A percentile compares a stretch with the other conserved stretches of the same genome.
Evolutionary conservation across 2,113 vertebrate species (phyloP).

Genomic region (Dicerorhinus sumatrensis): DNA sequence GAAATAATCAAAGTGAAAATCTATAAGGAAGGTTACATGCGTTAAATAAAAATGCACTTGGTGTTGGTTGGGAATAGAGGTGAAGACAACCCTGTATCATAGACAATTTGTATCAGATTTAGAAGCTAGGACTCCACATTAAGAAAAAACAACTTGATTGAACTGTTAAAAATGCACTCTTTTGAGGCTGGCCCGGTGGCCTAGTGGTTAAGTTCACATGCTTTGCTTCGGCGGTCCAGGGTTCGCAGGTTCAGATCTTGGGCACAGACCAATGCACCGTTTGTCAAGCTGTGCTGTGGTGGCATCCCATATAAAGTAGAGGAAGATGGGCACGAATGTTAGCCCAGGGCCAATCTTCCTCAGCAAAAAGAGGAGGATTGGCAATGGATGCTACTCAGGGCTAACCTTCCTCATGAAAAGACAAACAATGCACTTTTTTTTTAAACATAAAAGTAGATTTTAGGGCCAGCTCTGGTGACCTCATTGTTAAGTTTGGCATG

Average conservation of each 20-base stretch:
- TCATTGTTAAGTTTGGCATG: too few species aligned
- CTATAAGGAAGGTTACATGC: neutral
- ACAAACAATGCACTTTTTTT: neutral
- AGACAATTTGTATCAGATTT: neutral
- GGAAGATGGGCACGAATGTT: too few species aligned
- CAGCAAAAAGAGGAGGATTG: too few species aligned
- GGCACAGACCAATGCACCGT: too few species aligned
- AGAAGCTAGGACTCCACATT: neutral
- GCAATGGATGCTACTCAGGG: too few species aligned
- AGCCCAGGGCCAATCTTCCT: too few species aligned
- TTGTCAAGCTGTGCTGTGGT: too few species aligned
- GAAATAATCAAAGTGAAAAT: neutral
- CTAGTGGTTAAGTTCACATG: too few species aligned
- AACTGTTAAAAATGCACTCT: neutral
- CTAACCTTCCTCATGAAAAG: too few species aligned
- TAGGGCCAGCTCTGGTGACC: neutral
- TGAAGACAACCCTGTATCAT: neutral
- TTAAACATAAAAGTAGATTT: neutral
- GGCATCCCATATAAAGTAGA: too few species aligned
- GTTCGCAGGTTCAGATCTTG: too few species aligned
- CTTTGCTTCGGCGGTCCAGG: too few species aligned
- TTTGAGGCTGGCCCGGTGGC: neutral
- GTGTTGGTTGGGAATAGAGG: neutral
- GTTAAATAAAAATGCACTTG: neutral
- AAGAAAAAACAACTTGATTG: neutral